Base-by-base conservation (phyloP, 2,113 vertebrate species). In the Paraplagusia blochii region DNA sequence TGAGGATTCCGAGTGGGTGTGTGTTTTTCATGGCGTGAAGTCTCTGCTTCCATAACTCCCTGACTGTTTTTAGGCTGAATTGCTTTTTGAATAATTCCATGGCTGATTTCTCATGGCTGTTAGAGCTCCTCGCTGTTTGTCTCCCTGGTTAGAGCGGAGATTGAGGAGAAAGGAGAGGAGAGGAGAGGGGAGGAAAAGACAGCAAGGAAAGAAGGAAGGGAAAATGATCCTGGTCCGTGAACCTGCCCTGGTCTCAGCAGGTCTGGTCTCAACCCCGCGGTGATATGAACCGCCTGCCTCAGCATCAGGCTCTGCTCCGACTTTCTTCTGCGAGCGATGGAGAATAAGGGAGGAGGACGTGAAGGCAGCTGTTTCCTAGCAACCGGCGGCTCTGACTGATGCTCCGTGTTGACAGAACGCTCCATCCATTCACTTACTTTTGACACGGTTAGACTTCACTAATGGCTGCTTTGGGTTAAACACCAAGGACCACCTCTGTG, bases 51-150 rank as follows among this genome's bases (percentile, higher is more conserved):
- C 68, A 74, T 69, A 76, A 76, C 74, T 65, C 56, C 72, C 74
- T 72, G 60, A 52, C 74, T 80, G 80, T 73, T 83, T 63, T 83
- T 63, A 51, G 70, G 19, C 76, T 72, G 60, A 82, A 84, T 74
- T 72, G 81, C 77, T 82, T 79, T 81, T 77, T 79, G 83, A 85
- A 85, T 84, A 79, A 81, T 85, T 68, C 77, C 75, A 82, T 64
- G 77, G 60, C 75, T 76, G 81, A 84, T 84, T 84, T 82, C 71
- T 67, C 63, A 73, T 53, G 76, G 83, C 73, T 79, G 73, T 84
- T 75, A 79, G 79, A 17, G 48, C 72, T 73, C 64, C 29, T 69
- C 66, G 70, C 69, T 74, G 72, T 62, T 12, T 77, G 67, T 68
- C 74, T 5, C 15, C 10, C 11, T 66, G 64, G 65, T 55, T 47